Percentiles rank a stretch among this genome's conserved stretches.
Evolutionary conservation across 2,113 vertebrate genomes (phyloP).

Genomic region (Chrysemys picta): DNA sequence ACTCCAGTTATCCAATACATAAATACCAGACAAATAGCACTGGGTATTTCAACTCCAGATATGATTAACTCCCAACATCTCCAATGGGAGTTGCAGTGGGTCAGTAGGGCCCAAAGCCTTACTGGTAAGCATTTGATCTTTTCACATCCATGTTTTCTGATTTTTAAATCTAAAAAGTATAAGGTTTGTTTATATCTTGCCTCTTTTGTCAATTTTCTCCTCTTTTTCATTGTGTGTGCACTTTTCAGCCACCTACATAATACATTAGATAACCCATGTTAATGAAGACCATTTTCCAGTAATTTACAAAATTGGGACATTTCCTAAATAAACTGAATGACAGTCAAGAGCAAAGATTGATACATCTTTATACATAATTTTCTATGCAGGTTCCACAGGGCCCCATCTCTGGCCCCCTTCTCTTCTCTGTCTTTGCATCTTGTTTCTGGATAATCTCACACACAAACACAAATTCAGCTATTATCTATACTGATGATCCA

Average conservation of each 20-base stretch:
- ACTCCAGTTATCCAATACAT: background rate
- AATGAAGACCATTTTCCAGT: background rate
- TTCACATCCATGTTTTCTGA: background rate
- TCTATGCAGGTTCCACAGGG: background rate
- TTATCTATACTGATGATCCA: background rate
- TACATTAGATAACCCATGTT: background rate
- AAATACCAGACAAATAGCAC: background rate
- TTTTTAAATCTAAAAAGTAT: background rate
- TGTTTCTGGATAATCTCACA: background rate
- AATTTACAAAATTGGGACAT: background rate
- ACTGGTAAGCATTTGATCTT: background rate
- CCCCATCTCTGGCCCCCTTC: background rate
- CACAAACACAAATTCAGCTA: background rate
- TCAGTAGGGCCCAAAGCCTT: background rate
- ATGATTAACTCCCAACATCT: too few species aligned
- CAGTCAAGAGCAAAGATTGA: background rate
- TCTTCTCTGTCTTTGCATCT: background rate
- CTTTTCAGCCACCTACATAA: background rate
- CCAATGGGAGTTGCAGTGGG: background rate
- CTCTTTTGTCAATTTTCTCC: background rate
- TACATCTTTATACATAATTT: background rate
- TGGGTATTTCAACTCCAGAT: background rate
- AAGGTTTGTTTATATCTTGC: background rate
- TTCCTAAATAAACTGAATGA: background rate
- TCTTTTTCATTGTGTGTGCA: background rate